Evolutionary conservation across 2,888 invertebrate species (phyloP).

Genomic region (Lepidochrysops patricia): DNA sequence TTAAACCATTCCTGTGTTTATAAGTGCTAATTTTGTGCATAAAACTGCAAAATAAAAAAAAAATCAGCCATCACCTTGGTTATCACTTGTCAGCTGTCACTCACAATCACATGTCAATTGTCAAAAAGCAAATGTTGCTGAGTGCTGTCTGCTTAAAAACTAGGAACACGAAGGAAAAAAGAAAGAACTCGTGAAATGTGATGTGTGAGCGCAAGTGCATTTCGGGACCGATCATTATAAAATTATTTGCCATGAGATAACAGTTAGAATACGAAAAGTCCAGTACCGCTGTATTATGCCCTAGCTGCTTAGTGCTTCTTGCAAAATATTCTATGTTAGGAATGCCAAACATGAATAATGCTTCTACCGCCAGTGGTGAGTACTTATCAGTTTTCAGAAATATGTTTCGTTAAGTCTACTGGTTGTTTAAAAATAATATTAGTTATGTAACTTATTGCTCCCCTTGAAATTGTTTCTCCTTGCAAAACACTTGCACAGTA

Average conservation of each 20-base stretch:
- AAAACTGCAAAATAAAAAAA: neutral
- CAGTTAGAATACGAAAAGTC: conserved; percentile 37
- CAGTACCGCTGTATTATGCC: conserved; percentile 62
- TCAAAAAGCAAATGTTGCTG: neutral
- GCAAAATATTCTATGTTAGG: conserved; percentile 45
- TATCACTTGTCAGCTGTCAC: conserved; percentile 7
- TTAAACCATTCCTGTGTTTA: no score
- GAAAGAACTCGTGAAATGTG: conserved; percentile 33
- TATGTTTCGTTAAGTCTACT: conserved; percentile 15
- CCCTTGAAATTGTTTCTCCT: neutral
- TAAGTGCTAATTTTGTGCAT: neutral
- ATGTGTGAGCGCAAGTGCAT: conserved; percentile 45
- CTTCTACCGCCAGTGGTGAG: conserved; percentile 63
- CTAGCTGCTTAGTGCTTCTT: conserved; percentile 47
- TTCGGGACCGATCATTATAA: conserved; percentile 16
- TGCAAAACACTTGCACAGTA: neutral
- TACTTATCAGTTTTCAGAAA: conserved; percentile 20
- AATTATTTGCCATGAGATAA: conserved; percentile 61
- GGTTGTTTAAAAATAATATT: neutral
- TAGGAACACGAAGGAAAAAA: neutral
- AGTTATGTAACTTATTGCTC: conserved; percentile 16
- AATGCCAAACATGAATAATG: conserved; percentile 65
- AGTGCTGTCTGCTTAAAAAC: neutral
- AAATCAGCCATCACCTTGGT: no score
- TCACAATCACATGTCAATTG: conserved; percentile 4